phyloP scores from a whole-genome alignment of 2,888 invertebrate species.

The Calameuta idolon region DNA sequence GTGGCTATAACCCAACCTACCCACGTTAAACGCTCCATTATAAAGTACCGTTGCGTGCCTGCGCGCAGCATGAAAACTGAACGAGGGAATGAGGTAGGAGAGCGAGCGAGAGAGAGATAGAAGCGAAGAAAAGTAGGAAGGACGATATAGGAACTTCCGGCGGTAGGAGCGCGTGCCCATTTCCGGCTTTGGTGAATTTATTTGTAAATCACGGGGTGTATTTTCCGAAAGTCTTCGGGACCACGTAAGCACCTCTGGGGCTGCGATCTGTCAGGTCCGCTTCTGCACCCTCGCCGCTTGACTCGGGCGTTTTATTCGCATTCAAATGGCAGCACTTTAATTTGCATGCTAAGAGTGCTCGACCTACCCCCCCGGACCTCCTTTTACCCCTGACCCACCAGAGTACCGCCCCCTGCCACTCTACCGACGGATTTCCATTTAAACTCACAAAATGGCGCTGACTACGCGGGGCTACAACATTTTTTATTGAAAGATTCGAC shows the following conservation, averaged over 20 bases:
- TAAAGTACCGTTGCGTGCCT: not conserved
- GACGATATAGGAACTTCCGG: not conserved
- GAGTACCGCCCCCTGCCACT: conserved; percentile 34
- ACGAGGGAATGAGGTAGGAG: not conserved
- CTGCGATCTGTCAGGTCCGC: conserved; percentile 58
- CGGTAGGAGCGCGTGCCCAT: conserved; percentile 1
- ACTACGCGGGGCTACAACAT: conserved; percentile 65
- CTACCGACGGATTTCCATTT: conserved; percentile 63
- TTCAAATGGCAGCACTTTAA: conserved; percentile 67
- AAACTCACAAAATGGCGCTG: conserved; percentile 67
- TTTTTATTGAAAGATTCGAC: conserved; percentile 67
- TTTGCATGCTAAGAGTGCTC: conserved; percentile 66
- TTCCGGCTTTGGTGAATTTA: conserved; percentile 15
- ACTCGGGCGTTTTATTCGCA: conserved; percentile 63
- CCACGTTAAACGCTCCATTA: not conserved
- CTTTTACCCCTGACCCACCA: conserved; percentile 36
- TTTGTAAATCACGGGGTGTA: conserved; percentile 15
- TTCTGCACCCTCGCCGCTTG: conserved; percentile 24
- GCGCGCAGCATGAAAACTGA: not conserved
- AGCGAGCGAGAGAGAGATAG: not conserved
- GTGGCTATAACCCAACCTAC: not conserved
- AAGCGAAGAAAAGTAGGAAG: not conserved
- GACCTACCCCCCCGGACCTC: conserved; percentile 46
- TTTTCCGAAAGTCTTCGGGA: conserved; percentile 25
- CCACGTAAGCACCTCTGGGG: conserved; percentile 53